Percentiles rank a stretch among this genome's conserved stretches.
Evolutionary conservation across 2,888 invertebrate genomes (phyloP).

Genomic region (Acanthosepion pharaonis): DNA sequence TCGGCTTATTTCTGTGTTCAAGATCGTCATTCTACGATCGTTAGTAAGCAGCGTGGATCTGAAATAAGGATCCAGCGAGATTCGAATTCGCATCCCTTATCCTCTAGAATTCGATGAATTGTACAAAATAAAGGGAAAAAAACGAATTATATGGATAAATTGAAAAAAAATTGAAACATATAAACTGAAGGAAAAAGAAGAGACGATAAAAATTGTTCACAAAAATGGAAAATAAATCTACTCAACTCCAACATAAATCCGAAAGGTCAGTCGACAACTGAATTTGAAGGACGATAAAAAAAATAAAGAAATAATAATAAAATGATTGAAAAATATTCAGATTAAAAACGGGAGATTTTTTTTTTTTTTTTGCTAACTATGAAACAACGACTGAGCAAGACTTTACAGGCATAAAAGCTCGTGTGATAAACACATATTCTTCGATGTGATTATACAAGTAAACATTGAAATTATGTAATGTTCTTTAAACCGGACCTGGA

Average conservation of each 20-base stretch:
- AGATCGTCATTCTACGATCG: too few relatives aligned
- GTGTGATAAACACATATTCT: conserved; percentile 9
- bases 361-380: background rate
- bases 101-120: background rate
- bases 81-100: background rate
- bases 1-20: too few relatives aligned
- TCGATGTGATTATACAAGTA: background rate
- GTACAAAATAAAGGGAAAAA: background rate
- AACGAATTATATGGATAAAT: too few relatives aligned
- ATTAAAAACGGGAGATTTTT: background rate
- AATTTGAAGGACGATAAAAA: background rate
- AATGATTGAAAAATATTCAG: background rate
- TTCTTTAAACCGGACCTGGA: background rate
- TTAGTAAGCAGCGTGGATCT: background rate
- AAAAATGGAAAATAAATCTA: background rate
- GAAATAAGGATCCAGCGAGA: background rate
- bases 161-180: background rate
- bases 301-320: too few relatives aligned
- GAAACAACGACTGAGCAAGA: background rate
- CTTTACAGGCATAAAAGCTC: background rate
- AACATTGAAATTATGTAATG: background rate
- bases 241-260: background rate
- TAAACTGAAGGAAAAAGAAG: too few relatives aligned
- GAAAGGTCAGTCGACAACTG: background rate
- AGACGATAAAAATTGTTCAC: too few relatives aligned